These are phyloP conservation scores for Cremastinae sp. DNA, from an alignment of 2,888 invertebrate species.

Conservation along the genomic window DNA sequence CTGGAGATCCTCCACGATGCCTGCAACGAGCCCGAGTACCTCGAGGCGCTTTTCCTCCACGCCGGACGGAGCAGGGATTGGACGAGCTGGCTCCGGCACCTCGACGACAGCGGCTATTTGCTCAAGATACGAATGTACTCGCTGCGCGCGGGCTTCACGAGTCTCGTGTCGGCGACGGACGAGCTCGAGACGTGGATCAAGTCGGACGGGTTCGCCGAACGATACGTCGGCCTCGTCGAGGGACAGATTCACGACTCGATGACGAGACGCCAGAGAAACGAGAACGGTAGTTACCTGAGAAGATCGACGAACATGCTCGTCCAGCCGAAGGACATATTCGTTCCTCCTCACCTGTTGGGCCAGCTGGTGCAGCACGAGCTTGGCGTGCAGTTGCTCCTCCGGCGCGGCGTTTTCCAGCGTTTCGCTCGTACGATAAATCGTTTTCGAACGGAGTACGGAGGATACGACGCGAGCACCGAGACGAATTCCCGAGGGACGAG, in stretches of 20 bases:
- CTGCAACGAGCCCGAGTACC: conserved; percentile 86
- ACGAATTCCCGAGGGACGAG: conserved; percentile 67
- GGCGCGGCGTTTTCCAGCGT: conserved; percentile 81
- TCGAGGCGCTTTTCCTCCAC: conserved; percentile 72
- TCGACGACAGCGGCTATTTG: conserved; percentile 83
- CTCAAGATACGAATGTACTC: conserved; percentile 82
- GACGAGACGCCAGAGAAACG: conserved; percentile 90
- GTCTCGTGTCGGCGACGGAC: conserved; percentile 77
- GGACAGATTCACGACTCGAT: conserved; percentile 93
- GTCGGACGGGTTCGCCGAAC: conserved; percentile 75
- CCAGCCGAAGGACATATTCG: conserved; percentile 81
- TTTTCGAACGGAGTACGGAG: conserved; percentile 71
- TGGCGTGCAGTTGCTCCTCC: conserved; percentile 83
- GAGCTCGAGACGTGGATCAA: conserved; percentile 78
- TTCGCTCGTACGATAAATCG: conserved; percentile 79
- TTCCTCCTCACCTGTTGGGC: conserved; percentile 91
- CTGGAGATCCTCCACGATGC: conserved; percentile 94
- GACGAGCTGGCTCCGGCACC: conserved; percentile 81
- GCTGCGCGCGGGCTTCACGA: conserved; percentile 81
- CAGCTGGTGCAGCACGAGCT: conserved; percentile 88
- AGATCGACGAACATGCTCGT: conserved; percentile 84
- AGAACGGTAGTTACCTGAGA: conserved; percentile 88
- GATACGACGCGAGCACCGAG: conserved; percentile 65
- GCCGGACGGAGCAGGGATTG: conserved; percentile 69
- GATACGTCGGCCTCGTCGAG: conserved; percentile 95